Conservation (phyloP, 2,888 invertebrate genomes). For the Hesperia comma region DNA sequence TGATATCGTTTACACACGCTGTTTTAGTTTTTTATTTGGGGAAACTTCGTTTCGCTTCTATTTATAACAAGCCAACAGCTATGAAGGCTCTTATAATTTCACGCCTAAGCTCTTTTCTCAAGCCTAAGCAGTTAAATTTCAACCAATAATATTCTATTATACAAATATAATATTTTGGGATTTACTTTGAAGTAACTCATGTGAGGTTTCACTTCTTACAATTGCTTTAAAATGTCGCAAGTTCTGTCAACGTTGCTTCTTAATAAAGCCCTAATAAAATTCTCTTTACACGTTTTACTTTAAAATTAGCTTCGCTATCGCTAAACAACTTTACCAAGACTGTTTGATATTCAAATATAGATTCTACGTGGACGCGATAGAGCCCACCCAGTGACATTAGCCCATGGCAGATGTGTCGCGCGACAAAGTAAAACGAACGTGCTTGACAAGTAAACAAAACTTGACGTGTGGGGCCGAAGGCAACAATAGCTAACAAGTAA, state of each 20-base stretch:
- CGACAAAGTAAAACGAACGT: constrained; percentile 82
- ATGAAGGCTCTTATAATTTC: no score
- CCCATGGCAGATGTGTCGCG: constrained; percentile 67
- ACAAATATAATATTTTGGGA: no score
- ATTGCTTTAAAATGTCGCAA: constrained; percentile 34
- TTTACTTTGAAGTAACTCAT: no score
- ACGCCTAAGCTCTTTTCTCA: no score
- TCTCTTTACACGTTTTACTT: constrained; percentile 63
- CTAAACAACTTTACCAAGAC: constrained; percentile 54
- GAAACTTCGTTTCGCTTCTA: neutral
- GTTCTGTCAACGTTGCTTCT: constrained; percentile 48
- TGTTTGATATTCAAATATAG: constrained; percentile 45
- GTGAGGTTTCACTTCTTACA: neutral
- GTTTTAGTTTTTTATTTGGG: constrained; percentile 1
- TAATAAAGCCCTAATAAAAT: constrained; percentile 66
- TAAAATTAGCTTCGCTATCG: constrained; percentile 64
- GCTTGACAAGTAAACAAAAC: constrained; percentile 76
- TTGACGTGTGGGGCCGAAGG: constrained; percentile 77
- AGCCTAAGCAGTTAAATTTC: no score
- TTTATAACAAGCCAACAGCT: no score
- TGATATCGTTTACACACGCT: constrained; percentile 43
- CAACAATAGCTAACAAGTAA: constrained; percentile 78
- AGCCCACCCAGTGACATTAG: constrained; percentile 7
- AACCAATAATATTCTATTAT: no score
- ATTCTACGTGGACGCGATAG: constrained; percentile 51